Base-by-base conservation (phyloP, 2,888 invertebrate genomes). In the Escarpia spicata region DNA sequence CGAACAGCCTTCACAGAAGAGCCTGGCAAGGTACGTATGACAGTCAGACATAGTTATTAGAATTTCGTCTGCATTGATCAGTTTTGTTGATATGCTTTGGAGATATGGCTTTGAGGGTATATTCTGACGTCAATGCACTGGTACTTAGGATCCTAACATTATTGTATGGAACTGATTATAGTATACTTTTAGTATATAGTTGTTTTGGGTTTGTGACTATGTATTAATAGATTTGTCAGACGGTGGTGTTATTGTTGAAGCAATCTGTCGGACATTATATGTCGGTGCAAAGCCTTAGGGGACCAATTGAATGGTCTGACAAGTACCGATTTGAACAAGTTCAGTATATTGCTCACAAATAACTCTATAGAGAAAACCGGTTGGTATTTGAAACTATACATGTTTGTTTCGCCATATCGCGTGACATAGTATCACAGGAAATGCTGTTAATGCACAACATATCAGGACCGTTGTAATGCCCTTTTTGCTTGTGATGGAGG, bases 1-100 rank as follows among this genome's bases (percentile, higher is more conserved):
- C 95, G 97, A 75, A 97, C 97, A 95, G 97, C 98, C 94, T 98
- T 98, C 95, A 98, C 98, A 0, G 97, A 97, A 9, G 97, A 97
- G 94, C 94, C 96, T 1, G 97, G 97, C 93, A 96, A 97, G 96
- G 98, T 94, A 91, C 90, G 26, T 58, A 75, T 15, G 26, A 3
- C 75, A 60, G 60, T 15, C 75, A 3, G 26, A 2, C 75, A 26
- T 19, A 3, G 75, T 75, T 75, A 19, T 15, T 52, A 52, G 52
- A 8, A 10, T 2, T 52, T 52, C 52, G 12, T 52, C 9, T 52
- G 52, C 52, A 10, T 52, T 10, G 75, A 3, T 26, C 19, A 1
- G 3, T 75, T 75, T 0, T 15, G 19, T 26, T 75, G 75, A 75
- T 26, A 75, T 26, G 19, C 75, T 15, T 75, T 75, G 26, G 19